Evolutionary conservation across 2,888 invertebrate species (phyloP).

Genomic region (Erannis defoliaria): DNA sequence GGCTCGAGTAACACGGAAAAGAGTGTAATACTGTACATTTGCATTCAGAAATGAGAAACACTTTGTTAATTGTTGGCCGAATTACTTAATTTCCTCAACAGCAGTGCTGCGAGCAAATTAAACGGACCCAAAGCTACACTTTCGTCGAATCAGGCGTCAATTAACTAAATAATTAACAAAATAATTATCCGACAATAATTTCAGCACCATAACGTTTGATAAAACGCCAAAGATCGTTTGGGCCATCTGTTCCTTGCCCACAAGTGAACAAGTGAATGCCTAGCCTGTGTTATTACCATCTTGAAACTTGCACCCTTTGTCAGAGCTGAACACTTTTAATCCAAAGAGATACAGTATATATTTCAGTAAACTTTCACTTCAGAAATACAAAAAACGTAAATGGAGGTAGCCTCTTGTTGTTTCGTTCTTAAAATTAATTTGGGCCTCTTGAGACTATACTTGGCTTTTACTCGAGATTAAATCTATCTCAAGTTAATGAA

Average conservation of each 20-base stretch:
- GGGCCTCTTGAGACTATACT: conserved; percentile 75
- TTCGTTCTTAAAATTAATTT: conserved; percentile 83
- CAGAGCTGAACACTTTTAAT: conserved; percentile 40
- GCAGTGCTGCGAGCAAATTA: conserved; percentile 49
- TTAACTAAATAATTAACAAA: conserved; percentile 69
- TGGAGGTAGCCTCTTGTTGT: conserved; percentile 56
- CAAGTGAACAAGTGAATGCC: conserved; percentile 64
- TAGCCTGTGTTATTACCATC: conserved; percentile 32
- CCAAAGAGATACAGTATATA: conserved; percentile 46
- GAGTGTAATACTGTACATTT: conserved; percentile 18
- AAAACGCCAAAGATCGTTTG: conserved; percentile 66
- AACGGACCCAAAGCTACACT: conserved; percentile 48
- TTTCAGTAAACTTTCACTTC: conserved; percentile 35
- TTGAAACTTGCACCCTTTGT: not conserved
- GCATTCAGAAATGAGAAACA: conserved; percentile 31
- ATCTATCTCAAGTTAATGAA: conserved; percentile 76
- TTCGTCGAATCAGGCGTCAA: conserved; percentile 50
- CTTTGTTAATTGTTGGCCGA: conserved; percentile 41
- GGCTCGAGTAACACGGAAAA: conserved; percentile 19
- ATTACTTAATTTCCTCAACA: conserved; percentile 47
- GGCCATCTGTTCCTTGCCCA: conserved; percentile 80
- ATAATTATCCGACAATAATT: conserved; percentile 77
- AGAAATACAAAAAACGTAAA: conserved; percentile 23
- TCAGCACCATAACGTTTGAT: conserved; percentile 65
- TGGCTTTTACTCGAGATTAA: conserved; percentile 71